These are phyloP conservation scores for human (Homo sapiens) DNA, from an alignment of 2,113 vertebrate species.

Conservation along the genomic window GRCh38 chr2:224103001-224103500, in stretches of 20 bases:
- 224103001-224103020: conserved; percentile 15
- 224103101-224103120: background rate
- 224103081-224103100: background rate
- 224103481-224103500: background rate
- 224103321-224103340: background rate
- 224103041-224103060: background rate
- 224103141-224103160: background rate
- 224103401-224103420: background rate
- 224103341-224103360: background rate
- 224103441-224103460: background rate
- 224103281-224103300: background rate
- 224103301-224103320: background rate
- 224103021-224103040: background rate
- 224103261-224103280: background rate
- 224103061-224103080: background rate
- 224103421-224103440: background rate
- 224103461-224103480: background rate
- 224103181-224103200: background rate
- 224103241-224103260: background rate
- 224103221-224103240: background rate
- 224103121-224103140: background rate
- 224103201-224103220: background rate
- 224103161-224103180: background rate
- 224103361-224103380: background rate
- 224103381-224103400: background rate